Evolutionary conservation across 2,888 invertebrate species (phyloP).

Genomic region (Pandemis corylana): DNA sequence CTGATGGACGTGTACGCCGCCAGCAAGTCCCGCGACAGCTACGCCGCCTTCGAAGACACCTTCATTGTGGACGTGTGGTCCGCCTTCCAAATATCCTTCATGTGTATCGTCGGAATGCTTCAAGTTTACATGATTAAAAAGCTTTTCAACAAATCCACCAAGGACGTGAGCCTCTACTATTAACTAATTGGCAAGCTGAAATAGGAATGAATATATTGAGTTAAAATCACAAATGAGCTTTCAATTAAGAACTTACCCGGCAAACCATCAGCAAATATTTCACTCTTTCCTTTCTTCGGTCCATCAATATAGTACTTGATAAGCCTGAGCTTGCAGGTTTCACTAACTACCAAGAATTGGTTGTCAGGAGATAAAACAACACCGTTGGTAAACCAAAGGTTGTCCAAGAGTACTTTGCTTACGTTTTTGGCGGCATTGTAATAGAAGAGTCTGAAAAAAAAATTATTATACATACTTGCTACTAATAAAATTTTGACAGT

Average conservation of each 20-base stretch:
- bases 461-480: neutral
- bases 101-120: constrained; percentile 89
- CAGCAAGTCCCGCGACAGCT: constrained; percentile 92
- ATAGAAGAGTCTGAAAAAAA: constrained; percentile 87
- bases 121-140: constrained; percentile 92
- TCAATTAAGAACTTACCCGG: constrained; percentile 82
- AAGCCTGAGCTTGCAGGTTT: constrained; percentile 88
- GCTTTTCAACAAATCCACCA: constrained; percentile 58
- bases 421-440: constrained; percentile 91
- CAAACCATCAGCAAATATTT: constrained; percentile 92
- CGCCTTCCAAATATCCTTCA: constrained; percentile 88
- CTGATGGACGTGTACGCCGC: constrained; percentile 88
- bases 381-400: constrained; percentile 95
- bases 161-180: constrained; percentile 17
- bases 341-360: constrained; percentile 92
- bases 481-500: neutral
- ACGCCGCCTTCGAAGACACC: constrained; percentile 91
- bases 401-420: constrained; percentile 90
- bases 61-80: constrained; percentile 93
- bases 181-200: constrained; percentile 1
- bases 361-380: constrained; percentile 92
- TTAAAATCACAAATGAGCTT: neutral
- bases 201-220: neutral
- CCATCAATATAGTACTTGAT: constrained; percentile 92
- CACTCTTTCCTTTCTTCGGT: constrained; percentile 90